phyloP scores from a whole-genome alignment of 2,113 vertebrate species.

The Tapirus terrestris region DNA sequence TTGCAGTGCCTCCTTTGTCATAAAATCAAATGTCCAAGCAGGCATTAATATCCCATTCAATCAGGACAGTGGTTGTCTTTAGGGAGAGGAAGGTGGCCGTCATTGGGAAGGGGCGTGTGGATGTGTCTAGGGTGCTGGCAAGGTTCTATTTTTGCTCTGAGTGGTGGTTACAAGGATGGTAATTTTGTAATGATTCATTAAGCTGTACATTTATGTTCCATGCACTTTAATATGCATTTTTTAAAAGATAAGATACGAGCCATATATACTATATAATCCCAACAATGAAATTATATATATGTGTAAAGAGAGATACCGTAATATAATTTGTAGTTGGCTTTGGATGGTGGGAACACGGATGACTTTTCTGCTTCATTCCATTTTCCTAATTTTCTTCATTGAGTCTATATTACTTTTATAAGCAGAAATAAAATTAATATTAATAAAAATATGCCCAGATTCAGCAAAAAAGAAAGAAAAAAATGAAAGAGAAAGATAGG shows the following conservation, averaged over 20 bases:
- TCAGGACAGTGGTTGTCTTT: neutral
- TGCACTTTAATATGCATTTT: neutral
- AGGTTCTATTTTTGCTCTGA: neutral
- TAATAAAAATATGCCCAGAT: neutral
- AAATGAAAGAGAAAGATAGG: neutral
- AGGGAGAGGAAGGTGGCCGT: neutral
- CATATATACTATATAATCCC: neutral
- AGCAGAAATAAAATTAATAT: neutral
- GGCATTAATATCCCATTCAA: too few relatives aligned
- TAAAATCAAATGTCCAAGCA: neutral
- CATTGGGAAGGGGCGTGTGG: neutral
- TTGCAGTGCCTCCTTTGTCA: neutral
- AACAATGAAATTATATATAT: neutral
- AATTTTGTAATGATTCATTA: too few relatives aligned
- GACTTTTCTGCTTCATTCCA: neutral
- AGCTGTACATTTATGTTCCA: too few relatives aligned
- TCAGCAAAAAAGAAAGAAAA: neutral
- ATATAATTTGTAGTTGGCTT: neutral
- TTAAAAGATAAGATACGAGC: neutral
- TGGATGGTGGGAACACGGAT: neutral
- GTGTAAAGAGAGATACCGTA: neutral
- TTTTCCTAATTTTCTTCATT: neutral
- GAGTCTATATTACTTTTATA: neutral
- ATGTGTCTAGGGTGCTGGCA: neutral
- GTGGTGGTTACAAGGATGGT: neutral